A percentile compares a stretch with the other conserved stretches of the same genome.
phyloP scores from a whole-genome alignment of 1,140 invertebrate species.

The Listronotus oregonensis region DNA sequence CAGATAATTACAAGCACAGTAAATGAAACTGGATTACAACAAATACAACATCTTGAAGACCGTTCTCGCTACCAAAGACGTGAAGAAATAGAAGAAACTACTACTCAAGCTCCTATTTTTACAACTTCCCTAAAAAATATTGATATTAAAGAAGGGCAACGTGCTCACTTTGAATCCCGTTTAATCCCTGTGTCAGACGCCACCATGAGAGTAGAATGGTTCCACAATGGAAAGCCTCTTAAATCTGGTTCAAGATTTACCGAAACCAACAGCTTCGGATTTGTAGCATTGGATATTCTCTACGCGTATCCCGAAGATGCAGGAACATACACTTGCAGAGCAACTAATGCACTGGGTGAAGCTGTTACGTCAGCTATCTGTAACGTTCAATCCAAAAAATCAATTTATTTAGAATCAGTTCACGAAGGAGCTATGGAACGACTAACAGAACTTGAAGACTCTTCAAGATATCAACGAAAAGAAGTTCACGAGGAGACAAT shows the following conservation, averaged over 20 bases:
- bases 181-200: slow-evolving; percentile 95
- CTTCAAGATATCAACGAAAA: slow-evolving; percentile 70
- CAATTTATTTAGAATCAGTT: slow-evolving; percentile 83
- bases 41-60: slow-evolving; percentile 87
- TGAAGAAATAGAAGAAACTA: slow-evolving; percentile 79
- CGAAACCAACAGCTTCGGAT: slow-evolving; percentile 93
- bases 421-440: slow-evolving; percentile 80
- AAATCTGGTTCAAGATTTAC: slow-evolving; percentile 88
- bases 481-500: slow-evolving; percentile 74
- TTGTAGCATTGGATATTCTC: slow-evolving; percentile 90
- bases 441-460: slow-evolving; percentile 84
- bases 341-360: slow-evolving; percentile 84
- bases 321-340: slow-evolving; percentile 88
- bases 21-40: slow-evolving; percentile 82
- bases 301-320: slow-evolving; percentile 90
- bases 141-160: slow-evolving; percentile 92
- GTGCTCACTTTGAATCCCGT: slow-evolving; percentile 94
- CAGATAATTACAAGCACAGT: slow-evolving; percentile 83
- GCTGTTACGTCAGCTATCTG: slow-evolving; percentile 82
- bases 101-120: slow-evolving; percentile 87
- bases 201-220: slow-evolving; percentile 98
- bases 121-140: slow-evolving; percentile 88
- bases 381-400: slow-evolving; percentile 81
- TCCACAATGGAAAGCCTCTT: slow-evolving; percentile 87
- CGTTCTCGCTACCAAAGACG: slow-evolving; percentile 74